phyloP scores from a whole-genome alignment of 1,140 invertebrate genomes.

The Hydropsyche tenuis region DNA sequence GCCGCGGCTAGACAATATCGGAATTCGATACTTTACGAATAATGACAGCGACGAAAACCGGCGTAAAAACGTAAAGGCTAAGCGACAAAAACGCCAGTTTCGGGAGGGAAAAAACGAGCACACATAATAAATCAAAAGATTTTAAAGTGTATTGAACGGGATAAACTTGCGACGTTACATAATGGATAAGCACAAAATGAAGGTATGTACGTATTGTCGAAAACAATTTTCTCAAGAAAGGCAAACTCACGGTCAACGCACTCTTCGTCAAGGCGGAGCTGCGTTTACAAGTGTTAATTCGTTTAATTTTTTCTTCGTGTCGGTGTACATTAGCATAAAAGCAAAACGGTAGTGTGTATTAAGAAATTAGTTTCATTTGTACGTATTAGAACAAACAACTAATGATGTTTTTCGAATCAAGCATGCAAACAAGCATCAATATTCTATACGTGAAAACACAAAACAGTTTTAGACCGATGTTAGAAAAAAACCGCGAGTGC shows the following conservation, averaged over 20 bases:
- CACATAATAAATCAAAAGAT: no score
- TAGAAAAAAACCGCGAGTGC: background rate
- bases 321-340: slow-evolving; percentile 1
- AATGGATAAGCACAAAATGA: no score
- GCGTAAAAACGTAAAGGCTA: no score
- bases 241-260: background rate
- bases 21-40: no score
- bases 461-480: background rate
- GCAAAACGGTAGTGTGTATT: slow-evolving; percentile 8
- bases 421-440: background rate
- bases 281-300: slow-evolving; percentile 16
- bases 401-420: slow-evolving; percentile 1
- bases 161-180: no score
- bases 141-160: no score
- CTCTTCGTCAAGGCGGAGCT: background rate
- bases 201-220: background rate
- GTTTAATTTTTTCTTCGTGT: slow-evolving; percentile 18
- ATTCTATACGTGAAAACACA: background rate
- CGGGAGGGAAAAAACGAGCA: no score
- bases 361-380: slow-evolving; percentile 18
- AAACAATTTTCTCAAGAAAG: background rate
- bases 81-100: no score
- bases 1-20: no score
- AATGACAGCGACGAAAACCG: no score
- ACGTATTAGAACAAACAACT: slow-evolving; percentile 14